Percentiles rank a stretch among this genome's conserved stretches.
Conservation (phyloP, 1,140 invertebrate genomes). For the Trichoplusia ni region DNA sequence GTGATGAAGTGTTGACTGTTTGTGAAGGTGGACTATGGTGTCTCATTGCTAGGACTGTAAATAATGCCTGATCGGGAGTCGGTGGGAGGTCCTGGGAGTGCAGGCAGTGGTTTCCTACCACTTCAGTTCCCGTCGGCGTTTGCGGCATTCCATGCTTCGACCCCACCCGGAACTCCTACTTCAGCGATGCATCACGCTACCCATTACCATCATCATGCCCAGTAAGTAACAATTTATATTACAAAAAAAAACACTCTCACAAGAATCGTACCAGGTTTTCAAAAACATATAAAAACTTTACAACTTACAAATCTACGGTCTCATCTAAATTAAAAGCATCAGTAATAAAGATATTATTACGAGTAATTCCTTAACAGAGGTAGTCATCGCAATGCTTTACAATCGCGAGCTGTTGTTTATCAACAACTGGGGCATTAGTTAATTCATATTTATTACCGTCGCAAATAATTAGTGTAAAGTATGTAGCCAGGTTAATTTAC, state of each 20-base stretch:
- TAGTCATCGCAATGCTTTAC: slow-evolving; percentile 11
- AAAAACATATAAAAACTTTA: too few relatives aligned
- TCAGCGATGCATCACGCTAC: slow-evolving; percentile 74
- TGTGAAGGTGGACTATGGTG: slow-evolving; percentile 46
- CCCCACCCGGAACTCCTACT: slow-evolving; percentile 65
- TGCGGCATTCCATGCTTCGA: slow-evolving; percentile 82
- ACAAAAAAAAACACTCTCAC: too few relatives aligned
- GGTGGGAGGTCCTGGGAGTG: slow-evolving; percentile 72
- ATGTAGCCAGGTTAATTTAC: slow-evolving; percentile 27
- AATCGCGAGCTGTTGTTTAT: slow-evolving; percentile 3
- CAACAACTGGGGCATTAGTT: not conserved
- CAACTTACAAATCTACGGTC: not conserved
- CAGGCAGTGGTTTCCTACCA: slow-evolving; percentile 78
- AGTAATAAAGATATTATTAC: slow-evolving; percentile 16
- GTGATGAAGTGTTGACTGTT: slow-evolving; percentile 40
- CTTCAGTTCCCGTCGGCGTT: slow-evolving; percentile 85
- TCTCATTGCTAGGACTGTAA: slow-evolving; percentile 56
- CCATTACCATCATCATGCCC: slow-evolving; percentile 76
- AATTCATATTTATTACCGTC: slow-evolving; percentile 4
- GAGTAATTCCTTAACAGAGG: not conserved
- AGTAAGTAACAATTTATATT: slow-evolving; percentile 57
- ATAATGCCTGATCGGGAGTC: slow-evolving; percentile 81
- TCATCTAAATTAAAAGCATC: not conserved
- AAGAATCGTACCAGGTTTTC: too few relatives aligned
- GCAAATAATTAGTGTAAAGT: not conserved